Conservation (phyloP, 1,140 invertebrate genomes). For the Diorhabda elongata region DNA sequence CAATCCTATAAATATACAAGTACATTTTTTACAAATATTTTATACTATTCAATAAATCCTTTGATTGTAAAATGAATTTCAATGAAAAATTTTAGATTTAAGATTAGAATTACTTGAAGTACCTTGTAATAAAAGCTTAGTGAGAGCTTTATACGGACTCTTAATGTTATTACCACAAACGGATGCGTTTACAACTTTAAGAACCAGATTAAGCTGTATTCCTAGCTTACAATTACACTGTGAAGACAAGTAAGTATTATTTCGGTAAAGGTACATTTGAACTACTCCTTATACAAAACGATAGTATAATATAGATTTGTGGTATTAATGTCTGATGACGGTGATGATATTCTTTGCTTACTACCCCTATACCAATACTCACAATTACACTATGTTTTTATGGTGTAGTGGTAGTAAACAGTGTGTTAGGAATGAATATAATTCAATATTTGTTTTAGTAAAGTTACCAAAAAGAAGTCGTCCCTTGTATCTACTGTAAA, state of each 20-base stretch:
- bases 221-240: slow-evolving; percentile 58
- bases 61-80: no score
- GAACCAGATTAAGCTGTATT: slow-evolving; percentile 83
- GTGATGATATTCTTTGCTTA: no score
- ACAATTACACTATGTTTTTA: no score
- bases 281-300: slow-evolving; percentile 11
- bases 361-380: no score
- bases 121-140: slow-evolving; percentile 71
- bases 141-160: slow-evolving; percentile 90
- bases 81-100: slow-evolving; percentile 63
- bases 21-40: no score
- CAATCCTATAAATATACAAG: no score
- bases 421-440: no score
- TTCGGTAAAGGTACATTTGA: background rate
- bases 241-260: slow-evolving; percentile 44
- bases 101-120: slow-evolving; percentile 86
- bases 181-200: slow-evolving; percentile 87
- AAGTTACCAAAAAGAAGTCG: slow-evolving; percentile 6
- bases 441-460: slow-evolving; percentile 6
- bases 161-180: slow-evolving; percentile 97
- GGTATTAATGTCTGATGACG: background rate
- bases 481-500: slow-evolving; percentile 48
- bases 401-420: no score
- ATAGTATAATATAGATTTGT: background rate
- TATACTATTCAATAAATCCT: no score